phyloP scores from a whole-genome alignment of 2,888 invertebrate genomes.

The Leptinotarsa rubiginosa region DNA sequence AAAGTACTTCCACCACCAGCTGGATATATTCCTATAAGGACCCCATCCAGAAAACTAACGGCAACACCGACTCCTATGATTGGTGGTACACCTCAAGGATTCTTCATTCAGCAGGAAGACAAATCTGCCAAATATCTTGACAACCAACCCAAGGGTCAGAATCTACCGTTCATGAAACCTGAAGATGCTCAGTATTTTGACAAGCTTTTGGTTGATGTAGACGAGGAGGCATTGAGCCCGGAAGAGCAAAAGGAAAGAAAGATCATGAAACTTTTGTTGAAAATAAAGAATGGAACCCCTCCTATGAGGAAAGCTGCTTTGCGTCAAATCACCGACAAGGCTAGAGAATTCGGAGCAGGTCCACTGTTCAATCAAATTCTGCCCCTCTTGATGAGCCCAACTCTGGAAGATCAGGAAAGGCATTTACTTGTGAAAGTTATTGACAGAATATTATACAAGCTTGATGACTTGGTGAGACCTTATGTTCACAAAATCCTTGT shows the following conservation, averaged over 20 bases:
- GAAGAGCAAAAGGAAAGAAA: constrained; percentile 99
- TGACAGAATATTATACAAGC: constrained; percentile 96
- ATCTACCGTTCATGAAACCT: constrained; percentile 98
- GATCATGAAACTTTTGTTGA: constrained; percentile 97
- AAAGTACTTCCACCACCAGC: constrained; percentile 70
- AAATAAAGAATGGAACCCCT: constrained; percentile 99
- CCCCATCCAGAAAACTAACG: constrained; percentile 96
- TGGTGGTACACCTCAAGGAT: constrained; percentile 87
- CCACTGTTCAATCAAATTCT: constrained; percentile 99
- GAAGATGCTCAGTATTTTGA: constrained; percentile 99
- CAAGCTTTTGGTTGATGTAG: constrained; percentile 96
- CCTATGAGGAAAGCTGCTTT: constrained; percentile 99
- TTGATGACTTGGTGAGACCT: constrained; percentile 97
- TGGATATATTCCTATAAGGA: constrained; percentile 95
- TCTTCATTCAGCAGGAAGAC: constrained; percentile 94
- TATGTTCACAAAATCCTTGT: constrained; percentile 99
- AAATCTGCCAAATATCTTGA: constrained; percentile 90
- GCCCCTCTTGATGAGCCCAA: constrained; percentile 99
- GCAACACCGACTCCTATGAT: constrained; percentile 98
- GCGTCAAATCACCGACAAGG: constrained; percentile 98
- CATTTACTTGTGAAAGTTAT: constrained; percentile 99
- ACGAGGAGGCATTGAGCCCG: constrained; percentile 93
- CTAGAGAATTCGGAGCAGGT: constrained; percentile 97
- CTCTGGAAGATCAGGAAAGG: constrained; percentile 98
- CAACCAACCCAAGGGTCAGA: constrained; percentile 89